Conservation (phyloP, 1,140 invertebrate species). For the Drosophila parvula region DNA sequence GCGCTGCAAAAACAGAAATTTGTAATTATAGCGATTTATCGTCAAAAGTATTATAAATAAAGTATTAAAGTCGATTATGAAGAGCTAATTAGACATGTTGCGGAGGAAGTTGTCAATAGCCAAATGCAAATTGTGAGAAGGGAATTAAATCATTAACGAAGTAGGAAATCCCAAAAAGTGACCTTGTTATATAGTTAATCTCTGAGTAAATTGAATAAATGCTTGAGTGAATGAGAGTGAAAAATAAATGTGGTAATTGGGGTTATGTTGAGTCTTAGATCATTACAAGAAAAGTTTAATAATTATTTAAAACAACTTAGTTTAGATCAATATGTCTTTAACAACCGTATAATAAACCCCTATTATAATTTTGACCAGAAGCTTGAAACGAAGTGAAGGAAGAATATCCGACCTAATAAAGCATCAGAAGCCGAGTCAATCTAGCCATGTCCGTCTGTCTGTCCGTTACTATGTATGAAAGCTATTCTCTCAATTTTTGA, state of each 20-base stretch:
- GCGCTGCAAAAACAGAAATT: slow-evolving; percentile 56
- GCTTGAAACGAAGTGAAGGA: too few species aligned
- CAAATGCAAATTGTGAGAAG: slow-evolving; percentile 18
- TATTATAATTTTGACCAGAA: too few species aligned
- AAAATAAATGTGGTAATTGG: too few species aligned
- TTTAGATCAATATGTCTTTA: neutral
- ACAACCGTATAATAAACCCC: too few species aligned
- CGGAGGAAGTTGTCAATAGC: slow-evolving; percentile 1
- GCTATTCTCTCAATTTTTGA: too few species aligned
- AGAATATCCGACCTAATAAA: too few species aligned
- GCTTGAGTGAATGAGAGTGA: neutral
- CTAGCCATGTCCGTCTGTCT: too few species aligned
- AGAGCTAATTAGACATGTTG: slow-evolving; percentile 32
- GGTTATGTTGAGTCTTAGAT: neutral
- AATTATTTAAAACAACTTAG: neutral
- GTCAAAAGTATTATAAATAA: slow-evolving; percentile 30
- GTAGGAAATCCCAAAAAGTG: slow-evolving; percentile 13
- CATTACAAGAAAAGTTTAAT: neutral
- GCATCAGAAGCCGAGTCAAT: too few species aligned
- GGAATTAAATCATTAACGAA: slow-evolving; percentile 16
- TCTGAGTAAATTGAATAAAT: neutral
- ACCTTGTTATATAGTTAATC: slow-evolving; percentile 15
- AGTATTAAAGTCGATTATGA: slow-evolving; percentile 14
- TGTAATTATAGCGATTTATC: slow-evolving; percentile 48
- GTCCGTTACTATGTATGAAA: too few species aligned